Base-by-base conservation (phyloP, 2,113 vertebrate genomes). In the Nothobranchius kuhntae region DNA sequence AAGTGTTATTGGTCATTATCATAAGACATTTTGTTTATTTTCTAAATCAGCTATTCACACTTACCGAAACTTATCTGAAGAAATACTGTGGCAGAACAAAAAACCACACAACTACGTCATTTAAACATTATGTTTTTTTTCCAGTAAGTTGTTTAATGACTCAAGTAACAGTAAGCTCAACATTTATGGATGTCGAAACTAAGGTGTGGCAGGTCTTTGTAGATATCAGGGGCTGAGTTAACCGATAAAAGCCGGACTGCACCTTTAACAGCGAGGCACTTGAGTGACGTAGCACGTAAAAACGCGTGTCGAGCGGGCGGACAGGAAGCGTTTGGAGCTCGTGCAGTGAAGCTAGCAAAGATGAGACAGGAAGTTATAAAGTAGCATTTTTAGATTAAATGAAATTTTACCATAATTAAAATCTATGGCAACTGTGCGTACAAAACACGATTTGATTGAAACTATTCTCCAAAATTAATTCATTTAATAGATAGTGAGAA, bases 261-360 rank as follows among this genome's bases (percentile, higher is more conserved):
- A 78, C 89, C 93, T 94, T 94, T 93, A 93, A 86, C 59, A 58
- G 54, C 66, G 56, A 21, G n/a, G 57, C 51, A 61, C 50, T 17
- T 44, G 62, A 59, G 84, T 91, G 90, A 91, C 90, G 92, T 81
- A 12, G 15, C 63, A 86, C 90, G 90, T 85, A 85, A 59, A 30
- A 24, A 51, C 72, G 90, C 91, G 85, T 87, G 82, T 71, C 52
- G 61, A 68, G 74, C 63, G 21, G 21, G 88, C 81, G 79, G 82
- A 83, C 90, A 91, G 91, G 89, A 91, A 92, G 87, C 75, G 30
- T 17, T 14, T 35, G n/a, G 4, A 57, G 48, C 12, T 13, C 21
- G 26, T 38, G 13, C 3, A 35, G 13, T 53, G 45, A 87, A 79
- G 71, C 2, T 42, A 35, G 0, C 42, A 0, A 10, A 0, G 53